Percentiles rank a stretch among this genome's conserved stretches.
phyloP scores from a whole-genome alignment of 2,888 invertebrate species.

The Eupithecia abbreviata region DNA sequence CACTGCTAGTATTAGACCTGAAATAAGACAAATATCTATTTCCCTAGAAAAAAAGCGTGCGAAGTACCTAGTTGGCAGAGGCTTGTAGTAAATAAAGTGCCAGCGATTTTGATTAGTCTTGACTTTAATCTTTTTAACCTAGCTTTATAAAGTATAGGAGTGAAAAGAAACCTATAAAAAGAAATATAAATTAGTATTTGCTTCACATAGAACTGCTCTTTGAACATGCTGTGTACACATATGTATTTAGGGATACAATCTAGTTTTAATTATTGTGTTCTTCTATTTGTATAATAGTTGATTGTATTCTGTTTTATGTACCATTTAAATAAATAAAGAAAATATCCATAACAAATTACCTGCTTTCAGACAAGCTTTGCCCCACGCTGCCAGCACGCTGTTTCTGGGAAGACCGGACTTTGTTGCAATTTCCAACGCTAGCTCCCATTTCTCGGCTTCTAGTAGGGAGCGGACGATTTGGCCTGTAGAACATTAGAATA shows the following conservation, averaged over 20 bases:
- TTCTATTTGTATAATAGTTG: too few species aligned
- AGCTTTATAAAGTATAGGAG: not conserved
- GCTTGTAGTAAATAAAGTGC: not conserved
- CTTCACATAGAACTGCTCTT: too few species aligned
- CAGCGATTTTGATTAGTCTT: not conserved
- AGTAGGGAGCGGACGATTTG: conserved; percentile 89
- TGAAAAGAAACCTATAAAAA: not conserved
- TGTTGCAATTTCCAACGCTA: conserved; percentile 93
- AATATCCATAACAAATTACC: not conserved
- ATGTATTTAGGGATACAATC: too few species aligned
- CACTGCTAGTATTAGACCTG: not conserved
- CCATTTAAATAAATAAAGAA: too few species aligned
- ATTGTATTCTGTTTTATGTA: too few species aligned
- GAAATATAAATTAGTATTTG: not conserved
- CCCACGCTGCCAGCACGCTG: conserved; percentile 95
- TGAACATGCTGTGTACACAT: too few species aligned
- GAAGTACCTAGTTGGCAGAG: not conserved
- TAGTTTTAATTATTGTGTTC: too few species aligned
- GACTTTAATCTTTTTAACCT: not conserved
- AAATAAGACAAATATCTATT: not conserved
- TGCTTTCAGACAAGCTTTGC: conserved; percentile 89
- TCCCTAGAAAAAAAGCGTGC: not conserved
- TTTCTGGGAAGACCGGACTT: conserved; percentile 92
- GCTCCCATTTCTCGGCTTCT: conserved; percentile 93
- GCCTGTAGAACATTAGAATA: conserved; percentile 58